Base-by-base conservation (phyloP, 2,888 invertebrate genomes). In the Ischnura elegans region DNA sequence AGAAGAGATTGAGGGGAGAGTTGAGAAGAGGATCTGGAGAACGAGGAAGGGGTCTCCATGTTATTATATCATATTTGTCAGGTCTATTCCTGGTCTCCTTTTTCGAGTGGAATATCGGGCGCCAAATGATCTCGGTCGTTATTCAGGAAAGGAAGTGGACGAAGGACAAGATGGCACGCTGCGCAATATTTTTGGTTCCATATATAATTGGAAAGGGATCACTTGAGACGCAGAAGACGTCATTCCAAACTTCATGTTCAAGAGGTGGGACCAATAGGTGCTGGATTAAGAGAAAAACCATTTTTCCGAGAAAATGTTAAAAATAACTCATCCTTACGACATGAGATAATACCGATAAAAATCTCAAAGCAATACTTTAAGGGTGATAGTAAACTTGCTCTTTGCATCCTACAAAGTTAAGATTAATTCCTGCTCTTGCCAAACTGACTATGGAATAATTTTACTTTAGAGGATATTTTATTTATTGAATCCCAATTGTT, bases 171-270 rank as follows among this genome's bases (percentile, higher is more conserved):
- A 16, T 2, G 25, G 76, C 29, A 21, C 61, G 61, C n/a, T 36
- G 1, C 36, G 76, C 3, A 10, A 76, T 5, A 36, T 76, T 66
- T 1, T 66, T 66, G 4, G 5, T 36, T 76, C 4, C 76, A 76
- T 36, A 76, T 76, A 76, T 76, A 76, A 76, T 76, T 76, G 76
- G 76, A 76, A 76, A 76, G 76, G 76, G 36, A 36, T 76, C 76
- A 76, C 76, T 76, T 76, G 76, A 76, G 10, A 13, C 2, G 6
- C 0, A 36, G 36, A 25, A 76, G 76, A 36, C 36, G 76, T 36
- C 76, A 76, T 76, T 76, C 76, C 36, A 13, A 36, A 76, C 10
- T 36, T 76, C 76, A 76, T 19, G 76, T n/a, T 36, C 76, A 16
- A 76, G 76, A 36, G 76, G 16, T 10, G 36, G 76, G 13, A 25